A percentile compares a stretch with the other conserved stretches of the same genome.
These are phyloP conservation scores for Drymodes brunneopygia DNA, from an alignment of 2,113 vertebrate genomes.

Conservation along the genomic window DNA sequence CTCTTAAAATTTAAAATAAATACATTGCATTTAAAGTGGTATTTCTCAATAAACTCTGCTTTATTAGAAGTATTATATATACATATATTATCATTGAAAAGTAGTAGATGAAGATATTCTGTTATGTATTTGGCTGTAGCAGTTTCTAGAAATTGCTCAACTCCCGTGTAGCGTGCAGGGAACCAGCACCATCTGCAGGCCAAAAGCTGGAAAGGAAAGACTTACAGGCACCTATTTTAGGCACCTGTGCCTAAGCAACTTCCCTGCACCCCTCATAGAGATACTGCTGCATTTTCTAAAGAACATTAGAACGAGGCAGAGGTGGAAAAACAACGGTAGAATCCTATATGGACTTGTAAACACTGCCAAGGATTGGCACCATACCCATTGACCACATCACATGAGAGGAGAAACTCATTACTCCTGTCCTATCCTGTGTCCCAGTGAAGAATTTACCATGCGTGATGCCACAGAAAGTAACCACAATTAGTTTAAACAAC, in stretches of 20 bases:
- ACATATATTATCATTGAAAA: neutral
- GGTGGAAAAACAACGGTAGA: neutral
- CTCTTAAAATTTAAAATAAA: neutral
- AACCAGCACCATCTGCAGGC: constrained; percentile 23
- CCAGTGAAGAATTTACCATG: neutral
- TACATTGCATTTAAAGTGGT: neutral
- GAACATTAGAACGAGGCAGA: neutral
- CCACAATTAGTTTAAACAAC: neutral
- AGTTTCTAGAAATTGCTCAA: neutral
- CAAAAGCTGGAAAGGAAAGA: neutral
- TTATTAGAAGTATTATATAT: neutral
- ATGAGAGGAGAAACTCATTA: neutral
- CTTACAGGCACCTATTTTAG: neutral
- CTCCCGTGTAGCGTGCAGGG: accelerated
- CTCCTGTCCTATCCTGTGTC: neutral
- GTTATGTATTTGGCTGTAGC: neutral
- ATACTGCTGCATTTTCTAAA: neutral
- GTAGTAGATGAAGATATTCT: neutral
- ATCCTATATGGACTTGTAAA: neutral
- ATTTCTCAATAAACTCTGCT: neutral
- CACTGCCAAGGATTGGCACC: neutral
- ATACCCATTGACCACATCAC: neutral
- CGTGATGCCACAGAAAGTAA: neutral
- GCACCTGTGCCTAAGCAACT: neutral
- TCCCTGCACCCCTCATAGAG: neutral